Evolutionary conservation across 2,797 vertebrate genomes (phyloP), one percentile per base, ranked within the genome.

Genomic region (Acestrorhynchus altus): DNA sequence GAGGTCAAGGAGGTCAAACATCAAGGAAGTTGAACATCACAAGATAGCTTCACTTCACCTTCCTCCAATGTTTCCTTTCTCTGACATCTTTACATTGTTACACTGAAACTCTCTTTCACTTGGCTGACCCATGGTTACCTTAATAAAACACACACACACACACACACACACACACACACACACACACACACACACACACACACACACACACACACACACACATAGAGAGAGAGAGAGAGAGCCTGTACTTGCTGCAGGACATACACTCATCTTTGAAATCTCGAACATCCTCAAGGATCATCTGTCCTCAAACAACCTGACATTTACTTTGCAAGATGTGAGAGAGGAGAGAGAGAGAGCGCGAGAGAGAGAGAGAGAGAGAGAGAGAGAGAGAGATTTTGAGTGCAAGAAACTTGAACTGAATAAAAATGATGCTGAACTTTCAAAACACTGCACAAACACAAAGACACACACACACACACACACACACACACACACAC

Each of bases 241-340:
- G 24, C 54, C 54, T 57, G 26, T 57, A 26, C 47, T 72, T 77
- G 69, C 81, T 63, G 26, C 57, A 63, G 69, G 77, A 72, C 64
- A 77, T 66, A 69, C 60, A 74, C 61, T 68, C 61, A 73, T 80
- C 40, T 64, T 63, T 60, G 16, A 66, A 56, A 18, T 26, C 56
- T 52, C 35, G 46, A 64, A 67, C 8, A 35, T 51, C 39, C 44
- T 24, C n/a, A 52, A 65, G 49, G 61, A 65, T 65, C 72, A 13
- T 18, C 49, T 69, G 66, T 56, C 78, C 67, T 63, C 72, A 75
- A 73, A 74, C 65, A 74, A 28, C 18, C 35, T 63, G 72, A 75
- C 63, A 61, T 63, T 74, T 66, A 63, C 42, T 68, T 22, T 71
- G 20, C 47, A 54, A 70, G 28, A 16, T 65, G 26, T 69, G n/a